These are phyloP conservation scores for Takifugu bimaculatus DNA, from an alignment of 2,113 vertebrate species.

Conservation along the genomic window DNA sequence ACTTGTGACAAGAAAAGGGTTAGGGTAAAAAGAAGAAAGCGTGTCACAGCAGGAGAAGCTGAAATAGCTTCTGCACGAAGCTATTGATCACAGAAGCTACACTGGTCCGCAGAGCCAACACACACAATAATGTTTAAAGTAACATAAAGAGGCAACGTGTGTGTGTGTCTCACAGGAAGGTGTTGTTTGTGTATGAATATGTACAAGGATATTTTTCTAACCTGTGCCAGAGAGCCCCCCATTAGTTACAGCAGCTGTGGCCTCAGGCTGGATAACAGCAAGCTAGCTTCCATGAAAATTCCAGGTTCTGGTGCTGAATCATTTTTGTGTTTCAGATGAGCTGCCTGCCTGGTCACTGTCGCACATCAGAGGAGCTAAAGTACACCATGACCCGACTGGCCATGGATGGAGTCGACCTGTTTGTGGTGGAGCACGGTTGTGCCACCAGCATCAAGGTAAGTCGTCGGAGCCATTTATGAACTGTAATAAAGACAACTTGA, in stretches of 20 bases:
- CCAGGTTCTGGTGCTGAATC: slow-evolving; percentile 2
- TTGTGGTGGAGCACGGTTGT: slow-evolving; percentile 92
- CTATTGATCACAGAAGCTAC: slow-evolving; percentile 14
- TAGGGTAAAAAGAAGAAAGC: neutral
- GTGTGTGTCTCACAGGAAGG: slow-evolving; percentile 3
- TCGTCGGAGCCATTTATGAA: neutral
- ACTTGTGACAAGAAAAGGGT: slow-evolving; percentile 10
- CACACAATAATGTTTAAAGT: neutral
- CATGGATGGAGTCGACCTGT: slow-evolving; percentile 90
- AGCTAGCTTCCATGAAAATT: neutral
- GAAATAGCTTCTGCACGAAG: neutral
- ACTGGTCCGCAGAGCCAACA: neutral
- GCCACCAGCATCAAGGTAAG: slow-evolving; percentile 90
- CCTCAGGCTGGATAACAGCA: slow-evolving; percentile 6
- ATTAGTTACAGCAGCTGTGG: slow-evolving; percentile 38
- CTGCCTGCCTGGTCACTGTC: slow-evolving; percentile 87
- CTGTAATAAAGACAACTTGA: neutral
- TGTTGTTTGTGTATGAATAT: slow-evolving; percentile 23
- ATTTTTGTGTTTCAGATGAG: slow-evolving; percentile 70
- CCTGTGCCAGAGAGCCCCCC: slow-evolving; percentile 11
- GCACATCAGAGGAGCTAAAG: slow-evolving; percentile 91
- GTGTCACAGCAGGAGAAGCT: slow-evolving; percentile 8
- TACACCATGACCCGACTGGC: slow-evolving; percentile 96
- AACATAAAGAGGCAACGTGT: slow-evolving; percentile 3
- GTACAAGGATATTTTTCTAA: slow-evolving; percentile 48